Base-by-base conservation (phyloP, 2,888 invertebrate species). In the Keiferia lycopersicella region DNA sequence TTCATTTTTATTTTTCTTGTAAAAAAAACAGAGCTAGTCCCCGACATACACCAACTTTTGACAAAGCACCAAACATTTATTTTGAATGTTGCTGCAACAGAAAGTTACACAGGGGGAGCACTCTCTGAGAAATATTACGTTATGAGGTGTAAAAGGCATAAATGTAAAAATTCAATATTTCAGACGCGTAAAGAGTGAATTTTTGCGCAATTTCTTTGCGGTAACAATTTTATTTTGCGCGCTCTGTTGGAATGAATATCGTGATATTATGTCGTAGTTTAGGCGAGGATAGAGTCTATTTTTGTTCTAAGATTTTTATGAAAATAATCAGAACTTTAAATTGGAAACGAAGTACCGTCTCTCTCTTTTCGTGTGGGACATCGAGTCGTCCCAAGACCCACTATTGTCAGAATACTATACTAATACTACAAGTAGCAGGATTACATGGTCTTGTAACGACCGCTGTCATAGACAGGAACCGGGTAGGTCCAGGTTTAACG, bases 101-200 rank as follows among this genome's bases (percentile, higher is more conserved):
- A 87, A 88, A 86, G 83, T 87, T 87, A 78, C 79, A 73, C 75
- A 79, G 80, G 80, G 83, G 82, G 84, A 81, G 80, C 76, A 72
- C 80, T 76, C 81, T 73, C 79, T 73, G 82, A 88, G 87, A 91
- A 88, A 89, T 90, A 91, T 91, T 90, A 89, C 89, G 89, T 89
- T 90, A 91, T 91, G 91, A 91, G 90, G 90, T 91, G 91, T 91
- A 82, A 91, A 91, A 87, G 82, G 84, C 87, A 91, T 91, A 88
- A 90, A 91, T 90, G 90, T 91, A 90, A 90, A 90, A 88, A 89
- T 88, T 90, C 88, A 89, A 91, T 90, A 89, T 90, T 89, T 88
- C 85, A 85, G 77, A 79, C 72, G 79, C 74, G 74, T 79, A 84
- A 80, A 82, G 80, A 83, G 82, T 80, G 72, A 83, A 81, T 84